These are phyloP conservation scores for Promerops cafer DNA, from an alignment of 2,113 vertebrate species.

Conservation along the genomic window DNA sequence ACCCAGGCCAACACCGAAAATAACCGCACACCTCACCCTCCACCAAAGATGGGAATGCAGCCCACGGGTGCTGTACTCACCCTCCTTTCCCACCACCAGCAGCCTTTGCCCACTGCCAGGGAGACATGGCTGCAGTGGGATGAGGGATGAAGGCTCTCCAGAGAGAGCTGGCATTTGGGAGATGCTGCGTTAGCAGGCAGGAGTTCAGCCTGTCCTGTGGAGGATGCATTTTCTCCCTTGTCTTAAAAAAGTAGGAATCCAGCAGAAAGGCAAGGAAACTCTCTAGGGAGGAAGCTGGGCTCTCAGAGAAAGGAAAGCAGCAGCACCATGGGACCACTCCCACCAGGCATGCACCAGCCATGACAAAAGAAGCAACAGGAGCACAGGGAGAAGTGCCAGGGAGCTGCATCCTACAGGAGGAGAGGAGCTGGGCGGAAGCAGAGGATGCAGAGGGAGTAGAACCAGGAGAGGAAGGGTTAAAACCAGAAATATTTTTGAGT, in stretches of 20 bases:
- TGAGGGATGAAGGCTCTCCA: neutral
- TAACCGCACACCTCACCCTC: neutral
- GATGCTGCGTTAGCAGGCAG: neutral
- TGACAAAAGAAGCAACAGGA: neutral
- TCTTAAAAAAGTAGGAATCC: neutral
- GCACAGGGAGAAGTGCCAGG: neutral
- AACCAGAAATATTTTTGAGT: neutral
- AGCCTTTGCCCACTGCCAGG: neutral
- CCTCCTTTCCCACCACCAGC: neutral
- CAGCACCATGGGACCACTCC: accelerated
- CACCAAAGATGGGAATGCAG: accelerated
- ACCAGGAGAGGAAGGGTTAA: neutral
- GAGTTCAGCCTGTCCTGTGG: neutral
- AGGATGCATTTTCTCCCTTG: neutral
- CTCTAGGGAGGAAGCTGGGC: neutral
- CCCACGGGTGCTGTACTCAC: neutral
- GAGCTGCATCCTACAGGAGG: neutral
- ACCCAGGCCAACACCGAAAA: accelerated
- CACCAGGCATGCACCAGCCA: neutral
- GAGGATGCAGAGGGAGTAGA: neutral
- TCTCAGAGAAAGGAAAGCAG: neutral
- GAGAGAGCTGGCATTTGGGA: neutral
- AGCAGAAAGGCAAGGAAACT: neutral
- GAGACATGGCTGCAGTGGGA: neutral
- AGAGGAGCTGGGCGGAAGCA: neutral